Percentiles rank a stretch among this genome's conserved stretches.
These are phyloP conservation scores for Corvus hawaiiensis DNA, from an alignment of 2,113 vertebrate species.

Conservation along the genomic window DNA sequence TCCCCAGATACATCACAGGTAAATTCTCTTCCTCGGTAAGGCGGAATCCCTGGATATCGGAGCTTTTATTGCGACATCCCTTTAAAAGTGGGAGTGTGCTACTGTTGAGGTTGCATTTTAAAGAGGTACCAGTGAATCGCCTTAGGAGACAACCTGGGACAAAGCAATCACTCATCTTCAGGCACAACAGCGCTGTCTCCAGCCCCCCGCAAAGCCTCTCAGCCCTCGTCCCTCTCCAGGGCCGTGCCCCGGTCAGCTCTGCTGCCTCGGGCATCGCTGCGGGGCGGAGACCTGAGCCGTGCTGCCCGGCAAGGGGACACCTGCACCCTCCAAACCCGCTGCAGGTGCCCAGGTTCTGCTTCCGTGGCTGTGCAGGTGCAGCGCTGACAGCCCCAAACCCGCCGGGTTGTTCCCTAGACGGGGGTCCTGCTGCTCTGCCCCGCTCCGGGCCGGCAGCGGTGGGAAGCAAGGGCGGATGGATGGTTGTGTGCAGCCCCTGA, in stretches of 20 bases:
- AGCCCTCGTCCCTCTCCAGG: fast-evolving
- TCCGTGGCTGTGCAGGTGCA: fast-evolving
- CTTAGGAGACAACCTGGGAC: neutral
- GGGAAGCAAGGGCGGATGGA: neutral
- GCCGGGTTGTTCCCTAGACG: fast-evolving
- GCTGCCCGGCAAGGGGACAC: neutral
- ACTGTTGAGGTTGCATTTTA: neutral
- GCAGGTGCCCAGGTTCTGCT: neutral
- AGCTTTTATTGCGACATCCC: neutral
- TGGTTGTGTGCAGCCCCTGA: neutral
- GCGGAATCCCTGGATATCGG: neutral
- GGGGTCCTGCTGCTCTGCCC: neutral
- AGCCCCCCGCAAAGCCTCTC: neutral
- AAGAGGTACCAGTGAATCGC: neutral
- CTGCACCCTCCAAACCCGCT: neutral
- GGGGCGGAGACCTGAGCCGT: fast-evolving
- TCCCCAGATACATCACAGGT: neutral
- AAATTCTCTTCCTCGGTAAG: neutral
- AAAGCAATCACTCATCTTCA: neutral
- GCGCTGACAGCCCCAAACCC: fast-evolving
- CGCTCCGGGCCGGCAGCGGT: fast-evolving
- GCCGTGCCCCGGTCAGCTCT: neutral
- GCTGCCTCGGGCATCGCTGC: neutral
- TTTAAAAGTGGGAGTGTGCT: neutral
- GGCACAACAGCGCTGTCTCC: neutral